These are phyloP conservation scores for Holocentrus rufus DNA, from an alignment of 2,797 vertebrate species.

Conservation along the genomic window DNA sequence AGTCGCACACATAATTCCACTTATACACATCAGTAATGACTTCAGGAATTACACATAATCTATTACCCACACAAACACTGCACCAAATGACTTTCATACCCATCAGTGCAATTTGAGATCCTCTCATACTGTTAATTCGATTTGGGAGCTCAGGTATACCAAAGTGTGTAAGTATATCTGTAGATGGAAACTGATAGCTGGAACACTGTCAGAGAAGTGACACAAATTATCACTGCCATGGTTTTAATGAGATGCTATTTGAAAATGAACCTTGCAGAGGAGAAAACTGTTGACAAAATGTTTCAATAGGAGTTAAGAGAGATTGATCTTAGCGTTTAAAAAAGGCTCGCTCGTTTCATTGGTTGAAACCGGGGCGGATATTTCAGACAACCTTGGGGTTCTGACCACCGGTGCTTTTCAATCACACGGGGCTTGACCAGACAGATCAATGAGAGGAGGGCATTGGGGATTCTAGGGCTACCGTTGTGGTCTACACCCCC, in stretches of 20 bases:
- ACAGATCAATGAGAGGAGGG: conserved; percentile 62
- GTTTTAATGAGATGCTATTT: conserved; percentile 38
- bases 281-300: conserved; percentile 19
- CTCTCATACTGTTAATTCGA: conserved; percentile 34
- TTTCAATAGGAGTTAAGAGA: not conserved
- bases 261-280: not conserved
- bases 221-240: conserved; percentile 22
- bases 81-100: conserved; percentile 14
- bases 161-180: not conserved
- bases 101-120: conserved; percentile 37
- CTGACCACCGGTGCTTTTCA: conserved; percentile 49
- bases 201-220: conserved; percentile 24
- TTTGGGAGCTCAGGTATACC: conserved; percentile 11
- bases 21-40: conserved; percentile 42
- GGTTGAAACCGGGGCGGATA: conserved; percentile 14
- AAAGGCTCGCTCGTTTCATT: conserved; percentile 11
- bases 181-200: conserved; percentile 15
- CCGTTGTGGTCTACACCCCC: conserved; percentile 47
- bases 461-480: conserved; percentile 57
- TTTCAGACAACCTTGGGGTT: conserved; percentile 48
- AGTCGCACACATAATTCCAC: conserved; percentile 28
- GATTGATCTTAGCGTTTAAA: not conserved
- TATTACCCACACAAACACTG: conserved; percentile 22
- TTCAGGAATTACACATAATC: conserved; percentile 9
- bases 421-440: conserved; percentile 50